Evolutionary conservation across 2,888 invertebrate species (phyloP).

Genomic region (Lucinisca nassula): DNA sequence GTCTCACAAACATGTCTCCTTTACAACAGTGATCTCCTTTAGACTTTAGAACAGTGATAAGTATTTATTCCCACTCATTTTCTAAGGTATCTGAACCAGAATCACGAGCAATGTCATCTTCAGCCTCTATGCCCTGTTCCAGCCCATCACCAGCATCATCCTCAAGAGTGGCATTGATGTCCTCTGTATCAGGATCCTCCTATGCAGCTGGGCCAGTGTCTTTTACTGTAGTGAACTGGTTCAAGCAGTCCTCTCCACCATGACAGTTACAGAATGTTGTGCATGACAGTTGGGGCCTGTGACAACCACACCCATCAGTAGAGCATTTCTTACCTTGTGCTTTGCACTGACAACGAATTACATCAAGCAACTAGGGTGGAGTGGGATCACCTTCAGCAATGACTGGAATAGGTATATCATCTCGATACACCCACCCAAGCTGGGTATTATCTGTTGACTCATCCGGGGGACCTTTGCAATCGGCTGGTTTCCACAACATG

Average conservation of each 20-base stretch:
- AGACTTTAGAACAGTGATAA: too few species aligned
- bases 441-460: conserved; percentile 18
- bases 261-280: not conserved
- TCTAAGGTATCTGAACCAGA: not conserved
- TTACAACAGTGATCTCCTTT: not conserved
- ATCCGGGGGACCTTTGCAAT: conserved; percentile 31
- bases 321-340: not conserved
- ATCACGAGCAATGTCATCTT: not conserved
- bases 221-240: not conserved
- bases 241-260: not conserved
- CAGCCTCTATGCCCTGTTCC: not conserved
- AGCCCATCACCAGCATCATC: too few species aligned
- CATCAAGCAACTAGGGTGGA: not conserved
- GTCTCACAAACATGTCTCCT: not conserved
- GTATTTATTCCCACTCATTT: not conserved
- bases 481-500: conserved; percentile 36
- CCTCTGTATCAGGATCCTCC: not conserved
- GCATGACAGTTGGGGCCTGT: conserved; percentile 3
- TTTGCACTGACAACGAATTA: not conserved
- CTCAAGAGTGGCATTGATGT: not conserved
- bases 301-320: not conserved
- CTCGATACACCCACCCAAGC: conserved; percentile 30
- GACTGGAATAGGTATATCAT: conserved; percentile 3
- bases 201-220: not conserved
- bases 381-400: not conserved